phyloP scores from a whole-genome alignment of 2,797 vertebrate species.

The Anomalospiza imberbis region DNA sequence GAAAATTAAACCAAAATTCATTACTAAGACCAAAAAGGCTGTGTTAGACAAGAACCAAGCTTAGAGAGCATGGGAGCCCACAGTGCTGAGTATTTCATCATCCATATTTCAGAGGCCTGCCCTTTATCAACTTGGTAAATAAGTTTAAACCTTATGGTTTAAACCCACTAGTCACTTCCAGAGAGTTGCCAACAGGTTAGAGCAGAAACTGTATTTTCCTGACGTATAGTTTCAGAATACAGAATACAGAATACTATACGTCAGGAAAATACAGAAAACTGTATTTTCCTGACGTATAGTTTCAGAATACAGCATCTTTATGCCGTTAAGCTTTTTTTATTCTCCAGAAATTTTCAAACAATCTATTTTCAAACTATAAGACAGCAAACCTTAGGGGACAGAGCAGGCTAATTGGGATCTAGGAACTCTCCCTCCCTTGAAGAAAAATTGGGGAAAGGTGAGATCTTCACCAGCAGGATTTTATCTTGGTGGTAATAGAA shows the following conservation, averaged over 20 bases:
- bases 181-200: not conserved
- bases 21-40: not conserved
- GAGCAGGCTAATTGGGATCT: not conserved
- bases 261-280: no score
- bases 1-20: not conserved
- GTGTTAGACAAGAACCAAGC: not conserved
- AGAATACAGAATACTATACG: no score
- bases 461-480: not conserved
- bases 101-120: not conserved
- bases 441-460: not conserved
- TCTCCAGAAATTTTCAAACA: not conserved
- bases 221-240: not conserved
- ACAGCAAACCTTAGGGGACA: not conserved
- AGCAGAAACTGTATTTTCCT: not conserved
- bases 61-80: not conserved
- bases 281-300: not conserved
- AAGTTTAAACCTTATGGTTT: not conserved
- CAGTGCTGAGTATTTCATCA: not conserved
- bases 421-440: not conserved
- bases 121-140: not conserved
- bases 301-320: not conserved
- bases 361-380: not conserved
- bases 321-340: not conserved
- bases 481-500: not conserved
- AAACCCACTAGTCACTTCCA: not conserved